phyloP scores from a whole-genome alignment of 2,797 vertebrate genomes.

The Triplophysa yarkandensis region DNA sequence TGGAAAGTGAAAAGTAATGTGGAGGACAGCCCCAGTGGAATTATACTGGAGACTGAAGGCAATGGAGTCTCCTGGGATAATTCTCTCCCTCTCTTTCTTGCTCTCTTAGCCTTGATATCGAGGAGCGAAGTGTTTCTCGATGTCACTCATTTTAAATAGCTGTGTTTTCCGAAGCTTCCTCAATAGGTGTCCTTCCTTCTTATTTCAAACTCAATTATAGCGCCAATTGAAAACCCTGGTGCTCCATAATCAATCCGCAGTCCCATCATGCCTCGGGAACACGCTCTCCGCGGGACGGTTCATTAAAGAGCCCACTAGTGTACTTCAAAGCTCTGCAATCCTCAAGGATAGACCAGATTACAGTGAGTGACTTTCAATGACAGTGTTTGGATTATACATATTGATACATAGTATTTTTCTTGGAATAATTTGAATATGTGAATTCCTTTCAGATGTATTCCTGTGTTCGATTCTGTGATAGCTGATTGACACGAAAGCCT shows the following conservation, averaged over 20 bases:
- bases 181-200: conserved; percentile 34
- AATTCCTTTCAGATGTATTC: background rate
- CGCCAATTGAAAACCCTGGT: conserved; percentile 23
- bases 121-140: conserved; percentile 36
- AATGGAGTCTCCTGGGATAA: conserved; percentile 67
- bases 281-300: conserved; percentile 16
- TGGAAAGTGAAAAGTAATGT: conserved; percentile 69
- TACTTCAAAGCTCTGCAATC: background rate
- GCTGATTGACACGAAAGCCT: too few relatives aligned
- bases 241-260: conserved; percentile 32
- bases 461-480: too few relatives aligned
- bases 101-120: conserved; percentile 55
- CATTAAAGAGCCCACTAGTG: conserved; percentile 24
- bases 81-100: conserved; percentile 51
- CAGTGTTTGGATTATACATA: background rate
- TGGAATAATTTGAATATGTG: background rate
- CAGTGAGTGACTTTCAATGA: background rate
- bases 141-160: conserved; percentile 44
- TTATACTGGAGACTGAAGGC: conserved; percentile 48
- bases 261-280: conserved; percentile 3
- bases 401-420: background rate
- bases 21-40: conserved; percentile 66
- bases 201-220: conserved; percentile 35
- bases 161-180: conserved; percentile 53
- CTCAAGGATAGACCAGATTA: background rate